phyloP scores from a whole-genome alignment of 1,140 invertebrate species.

The Tribolium castaneum region DNA sequence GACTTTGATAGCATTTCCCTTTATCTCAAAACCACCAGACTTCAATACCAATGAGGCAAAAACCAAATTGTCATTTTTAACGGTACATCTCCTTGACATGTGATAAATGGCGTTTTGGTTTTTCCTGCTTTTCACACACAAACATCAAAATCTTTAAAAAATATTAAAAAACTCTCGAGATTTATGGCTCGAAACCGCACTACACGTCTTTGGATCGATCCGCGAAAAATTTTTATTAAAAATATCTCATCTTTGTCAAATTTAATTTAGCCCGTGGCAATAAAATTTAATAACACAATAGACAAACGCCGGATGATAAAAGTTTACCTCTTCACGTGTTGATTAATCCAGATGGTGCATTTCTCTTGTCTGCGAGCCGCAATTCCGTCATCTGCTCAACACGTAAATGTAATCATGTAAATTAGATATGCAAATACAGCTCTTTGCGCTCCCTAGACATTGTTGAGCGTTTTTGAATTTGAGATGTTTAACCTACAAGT shows the following conservation, averaged over 20 bases:
- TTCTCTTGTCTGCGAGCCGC: slow-evolving; percentile 48
- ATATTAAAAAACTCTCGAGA: slow-evolving; percentile 12
- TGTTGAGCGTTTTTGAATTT: slow-evolving; percentile 38
- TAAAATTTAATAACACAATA: slow-evolving; percentile 45
- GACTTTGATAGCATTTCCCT: slow-evolving; percentile 1
- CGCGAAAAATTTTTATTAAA: background rate
- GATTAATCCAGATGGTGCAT: slow-evolving; percentile 56
- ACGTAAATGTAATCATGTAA: slow-evolving; percentile 60
- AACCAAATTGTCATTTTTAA: slow-evolving; percentile 56
- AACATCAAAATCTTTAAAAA: background rate
- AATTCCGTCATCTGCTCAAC: slow-evolving; percentile 56
- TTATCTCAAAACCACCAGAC: background rate
- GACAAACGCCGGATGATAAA: slow-evolving; percentile 38
- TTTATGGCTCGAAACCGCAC: background rate
- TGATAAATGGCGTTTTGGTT: slow-evolving; percentile 46
- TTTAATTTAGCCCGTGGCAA: slow-evolving; percentile 14
- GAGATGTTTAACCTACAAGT: slow-evolving; percentile 47
- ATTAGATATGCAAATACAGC: slow-evolving; percentile 59
- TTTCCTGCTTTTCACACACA: background rate
- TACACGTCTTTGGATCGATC: background rate
- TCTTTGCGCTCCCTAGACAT: slow-evolving; percentile 45
- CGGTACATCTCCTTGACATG: slow-evolving; percentile 45
- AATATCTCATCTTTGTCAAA: slow-evolving; percentile 15
- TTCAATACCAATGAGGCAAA: slow-evolving; percentile 53
- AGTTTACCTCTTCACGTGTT: slow-evolving; percentile 50